Percentiles rank a stretch among this genome's conserved stretches.
phyloP scores from a whole-genome alignment of 2,888 invertebrate species.

The Priocnemis perturbator region DNA sequence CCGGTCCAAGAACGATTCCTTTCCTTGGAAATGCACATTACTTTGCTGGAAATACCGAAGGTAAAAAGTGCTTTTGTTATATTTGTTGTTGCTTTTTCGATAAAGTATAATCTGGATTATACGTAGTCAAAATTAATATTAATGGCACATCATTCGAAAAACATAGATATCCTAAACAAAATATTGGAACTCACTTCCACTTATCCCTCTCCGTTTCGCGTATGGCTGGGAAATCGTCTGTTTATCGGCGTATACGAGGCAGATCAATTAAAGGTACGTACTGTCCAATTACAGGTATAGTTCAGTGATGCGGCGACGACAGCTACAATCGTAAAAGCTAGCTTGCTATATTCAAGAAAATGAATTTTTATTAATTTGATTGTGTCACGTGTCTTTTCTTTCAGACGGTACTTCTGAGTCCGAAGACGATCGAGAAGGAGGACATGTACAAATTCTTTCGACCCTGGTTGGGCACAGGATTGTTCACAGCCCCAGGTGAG shows the following conservation, averaged over 20 bases:
- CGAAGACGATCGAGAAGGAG: constrained; percentile 36
- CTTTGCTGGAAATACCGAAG: not conserved
- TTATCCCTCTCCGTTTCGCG: constrained; percentile 17
- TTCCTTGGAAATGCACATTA: constrained; percentile 3
- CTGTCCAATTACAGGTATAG: too few relatives aligned
- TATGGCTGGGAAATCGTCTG: constrained; percentile 30
- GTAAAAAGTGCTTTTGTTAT: not conserved
- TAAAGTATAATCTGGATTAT: too few relatives aligned
- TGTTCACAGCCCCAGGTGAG: constrained; percentile 43
- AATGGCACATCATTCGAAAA: not conserved
- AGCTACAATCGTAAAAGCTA: too few relatives aligned
- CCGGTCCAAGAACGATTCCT: not conserved
- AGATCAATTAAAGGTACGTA: constrained; percentile 27
- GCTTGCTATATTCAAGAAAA: too few relatives aligned
- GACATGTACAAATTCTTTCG: constrained; percentile 33
- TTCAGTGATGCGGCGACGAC: too few relatives aligned
- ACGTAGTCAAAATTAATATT: not conserved
- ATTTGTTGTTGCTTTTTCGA: too few relatives aligned
- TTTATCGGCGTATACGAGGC: constrained; percentile 12
- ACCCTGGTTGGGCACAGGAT: constrained; percentile 37
- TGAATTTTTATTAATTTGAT: not conserved
- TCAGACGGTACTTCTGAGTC: constrained; percentile 25
- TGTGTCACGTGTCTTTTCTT: not conserved
- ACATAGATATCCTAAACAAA: not conserved
- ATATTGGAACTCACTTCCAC: not conserved